phyloP scores from a whole-genome alignment of 2,113 vertebrate species.

The Natator depressus region DNA sequence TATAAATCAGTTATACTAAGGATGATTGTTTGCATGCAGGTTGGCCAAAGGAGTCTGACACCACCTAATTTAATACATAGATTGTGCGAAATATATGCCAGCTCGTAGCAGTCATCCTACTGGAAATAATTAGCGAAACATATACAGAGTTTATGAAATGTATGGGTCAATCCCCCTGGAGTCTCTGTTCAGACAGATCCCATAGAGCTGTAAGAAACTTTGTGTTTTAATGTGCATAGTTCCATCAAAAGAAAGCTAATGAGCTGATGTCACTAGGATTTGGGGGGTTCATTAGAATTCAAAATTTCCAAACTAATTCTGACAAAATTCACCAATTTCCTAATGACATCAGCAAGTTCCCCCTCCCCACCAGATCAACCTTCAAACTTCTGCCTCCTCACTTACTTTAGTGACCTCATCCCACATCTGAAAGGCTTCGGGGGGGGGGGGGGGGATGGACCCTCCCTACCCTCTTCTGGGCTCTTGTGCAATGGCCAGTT shows the following conservation, averaged over 20 bases:
- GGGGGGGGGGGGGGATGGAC: accelerated
- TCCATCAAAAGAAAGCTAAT: background rate
- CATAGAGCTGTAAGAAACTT: background rate
- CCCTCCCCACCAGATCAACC: background rate
- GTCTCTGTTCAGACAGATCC: background rate
- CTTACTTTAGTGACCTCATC: background rate
- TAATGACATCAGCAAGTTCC: background rate
- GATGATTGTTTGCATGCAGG: background rate
- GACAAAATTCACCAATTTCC: background rate
- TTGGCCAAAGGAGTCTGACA: background rate
- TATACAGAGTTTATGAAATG: background rate
- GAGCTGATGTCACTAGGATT: background rate
- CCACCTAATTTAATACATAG: background rate
- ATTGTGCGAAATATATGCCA: background rate
- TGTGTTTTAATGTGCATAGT: background rate
- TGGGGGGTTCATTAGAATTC: background rate
- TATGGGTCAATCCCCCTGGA: background rate
- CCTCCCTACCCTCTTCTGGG: background rate
- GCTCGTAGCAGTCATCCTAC: accelerated
- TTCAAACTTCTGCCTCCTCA: background rate
- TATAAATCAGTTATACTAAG: background rate
- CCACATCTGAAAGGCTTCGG: background rate
- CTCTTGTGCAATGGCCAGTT: background rate
- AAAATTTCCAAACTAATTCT: background rate
- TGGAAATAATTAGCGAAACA: background rate